Evolutionary conservation across 1,140 invertebrate species (phyloP).

Genomic region (Chymomyza costata): DNA sequence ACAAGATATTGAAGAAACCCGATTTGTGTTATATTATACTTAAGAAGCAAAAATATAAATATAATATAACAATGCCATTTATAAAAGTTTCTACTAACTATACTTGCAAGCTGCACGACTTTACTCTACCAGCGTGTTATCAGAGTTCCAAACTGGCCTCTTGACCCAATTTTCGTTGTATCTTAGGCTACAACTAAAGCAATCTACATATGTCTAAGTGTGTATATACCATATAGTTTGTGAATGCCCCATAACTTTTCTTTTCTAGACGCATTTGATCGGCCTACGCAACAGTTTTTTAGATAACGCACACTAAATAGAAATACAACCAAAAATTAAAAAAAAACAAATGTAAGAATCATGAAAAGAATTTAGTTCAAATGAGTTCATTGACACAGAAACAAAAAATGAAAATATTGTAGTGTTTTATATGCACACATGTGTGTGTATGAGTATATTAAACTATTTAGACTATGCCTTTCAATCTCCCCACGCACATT

Average conservation of each 20-base stretch:
- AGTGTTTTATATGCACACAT: slow-evolving; percentile 27
- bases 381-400: slow-evolving; percentile 66
- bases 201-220: no score
- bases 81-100: no score
- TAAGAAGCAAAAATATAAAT: no score
- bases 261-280: slow-evolving; percentile 52
- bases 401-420: slow-evolving; percentile 62
- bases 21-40: no score
- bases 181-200: no score
- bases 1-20: no score
- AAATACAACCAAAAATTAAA: slow-evolving; percentile 38
- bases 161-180: no score
- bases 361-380: slow-evolving; percentile 64
- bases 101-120: no score
- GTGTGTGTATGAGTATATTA: slow-evolving; percentile 12
- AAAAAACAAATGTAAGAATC: slow-evolving; percentile 29
- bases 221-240: no score
- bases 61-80: no score
- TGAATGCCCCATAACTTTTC: slow-evolving; percentile 57
- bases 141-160: no score
- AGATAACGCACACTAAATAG: slow-evolving; percentile 50
- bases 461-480: background rate
- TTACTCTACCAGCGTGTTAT: no score
- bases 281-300: slow-evolving; percentile 50
- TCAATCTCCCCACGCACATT: slow-evolving; percentile 1